Conservation (phyloP, 2,113 vertebrate species). For the Tetraodon nigroviridis region DNA sequence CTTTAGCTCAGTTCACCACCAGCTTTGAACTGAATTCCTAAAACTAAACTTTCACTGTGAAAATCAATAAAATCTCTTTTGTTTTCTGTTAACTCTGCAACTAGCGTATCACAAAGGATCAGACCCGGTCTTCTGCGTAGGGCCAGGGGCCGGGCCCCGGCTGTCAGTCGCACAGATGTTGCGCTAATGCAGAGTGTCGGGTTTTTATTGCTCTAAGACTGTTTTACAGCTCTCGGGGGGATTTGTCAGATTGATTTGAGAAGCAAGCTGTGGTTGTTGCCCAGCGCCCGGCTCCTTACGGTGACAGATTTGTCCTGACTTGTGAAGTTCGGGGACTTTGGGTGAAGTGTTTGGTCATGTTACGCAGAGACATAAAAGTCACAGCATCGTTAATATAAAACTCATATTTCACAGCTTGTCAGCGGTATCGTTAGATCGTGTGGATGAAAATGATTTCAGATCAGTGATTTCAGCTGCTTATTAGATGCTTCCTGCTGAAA, state of each 20-base stretch:
- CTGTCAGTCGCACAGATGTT: slow-evolving; percentile 38
- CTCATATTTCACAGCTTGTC: slow-evolving; percentile 4
- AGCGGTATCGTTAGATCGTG: background rate
- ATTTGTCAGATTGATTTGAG: slow-evolving; percentile 73
- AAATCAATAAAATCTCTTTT: too few relatives aligned
- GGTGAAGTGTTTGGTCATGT: slow-evolving; percentile 8
- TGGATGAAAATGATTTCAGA: slow-evolving; percentile 1
- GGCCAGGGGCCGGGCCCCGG: slow-evolving; percentile 39
- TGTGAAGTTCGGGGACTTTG: slow-evolving; percentile 32
- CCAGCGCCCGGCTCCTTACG: slow-evolving; percentile 20
- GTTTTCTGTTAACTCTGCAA: slow-evolving; percentile 13
- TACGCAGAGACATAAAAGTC: slow-evolving; percentile 19
- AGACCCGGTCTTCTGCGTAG: slow-evolving; percentile 29
- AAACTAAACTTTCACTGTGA: too few relatives aligned
- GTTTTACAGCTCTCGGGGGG: slow-evolving; percentile 48
- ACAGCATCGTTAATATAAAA: background rate
- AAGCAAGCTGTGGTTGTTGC: slow-evolving; percentile 54
- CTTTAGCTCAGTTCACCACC: slow-evolving; percentile 8
- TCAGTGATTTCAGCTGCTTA: slow-evolving; percentile 32
- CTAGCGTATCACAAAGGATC: slow-evolving; percentile 13
- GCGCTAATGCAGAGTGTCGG: slow-evolving; percentile 53
- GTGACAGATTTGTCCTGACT: slow-evolving; percentile 51
- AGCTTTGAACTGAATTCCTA: too few relatives aligned
- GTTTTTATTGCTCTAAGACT: slow-evolving; percentile 62
- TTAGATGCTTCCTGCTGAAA: slow-evolving; percentile 31